Evolutionary conservation across 2,797 vertebrate species (phyloP).

Genomic region (Falco biarmicus): DNA sequence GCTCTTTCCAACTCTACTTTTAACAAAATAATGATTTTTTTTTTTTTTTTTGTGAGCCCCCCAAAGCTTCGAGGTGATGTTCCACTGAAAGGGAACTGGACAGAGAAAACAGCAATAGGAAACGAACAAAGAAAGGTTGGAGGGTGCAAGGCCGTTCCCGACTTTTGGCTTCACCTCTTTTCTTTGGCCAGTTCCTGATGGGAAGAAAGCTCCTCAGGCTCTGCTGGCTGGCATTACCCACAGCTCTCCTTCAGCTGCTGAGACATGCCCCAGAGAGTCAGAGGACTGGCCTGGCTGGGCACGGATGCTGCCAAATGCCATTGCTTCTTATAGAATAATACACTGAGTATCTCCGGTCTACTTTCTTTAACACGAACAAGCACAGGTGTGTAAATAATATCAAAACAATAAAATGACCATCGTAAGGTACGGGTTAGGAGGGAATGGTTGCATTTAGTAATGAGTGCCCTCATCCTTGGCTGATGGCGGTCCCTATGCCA

Average conservation of each 20-base stretch:
- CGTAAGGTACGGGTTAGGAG: background rate
- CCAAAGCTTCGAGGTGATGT: background rate
- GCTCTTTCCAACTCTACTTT: background rate
- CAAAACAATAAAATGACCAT: background rate
- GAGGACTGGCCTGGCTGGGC: background rate
- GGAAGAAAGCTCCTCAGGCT: background rate
- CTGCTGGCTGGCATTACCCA: background rate
- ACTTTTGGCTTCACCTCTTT: background rate
- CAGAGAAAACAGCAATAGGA: background rate
- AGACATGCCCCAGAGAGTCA: too few relatives aligned
- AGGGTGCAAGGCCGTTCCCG: background rate
- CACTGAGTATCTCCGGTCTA: background rate
- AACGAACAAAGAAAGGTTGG: background rate
- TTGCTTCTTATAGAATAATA: background rate
- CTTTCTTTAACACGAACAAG: background rate
- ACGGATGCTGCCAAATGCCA: background rate
- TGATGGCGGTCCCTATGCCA: background rate
- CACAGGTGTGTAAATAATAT: background rate
- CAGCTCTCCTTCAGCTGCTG: background rate
- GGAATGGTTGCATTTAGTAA: background rate
- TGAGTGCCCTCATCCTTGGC: background rate
- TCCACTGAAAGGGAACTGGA: background rate
- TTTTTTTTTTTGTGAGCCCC: background rate
- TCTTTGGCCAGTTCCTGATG: background rate
- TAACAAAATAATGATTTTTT: background rate